Base-by-base conservation (phyloP, 2,113 vertebrate species). In the Electrona antarctica region DNA sequence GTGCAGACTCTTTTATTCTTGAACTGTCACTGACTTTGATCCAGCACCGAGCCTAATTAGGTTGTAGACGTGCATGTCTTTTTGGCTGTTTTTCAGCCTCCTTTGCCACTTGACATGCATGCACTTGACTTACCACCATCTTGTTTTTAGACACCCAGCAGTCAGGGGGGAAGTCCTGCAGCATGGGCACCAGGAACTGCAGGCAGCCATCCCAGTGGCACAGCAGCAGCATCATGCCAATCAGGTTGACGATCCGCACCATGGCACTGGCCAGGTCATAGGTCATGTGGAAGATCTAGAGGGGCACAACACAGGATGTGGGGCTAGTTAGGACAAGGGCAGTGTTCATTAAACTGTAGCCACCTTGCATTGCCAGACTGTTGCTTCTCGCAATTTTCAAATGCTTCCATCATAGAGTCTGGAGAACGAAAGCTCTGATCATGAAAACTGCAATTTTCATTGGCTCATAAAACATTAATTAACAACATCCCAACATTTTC, bases 281-380 rank as follows among this genome's bases (percentile, higher is more conserved):
- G 83, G 98, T 99, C 97, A 99, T 99, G 91, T 99, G 97, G 92
- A 99, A 99, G 87, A 99, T 99, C 97, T 99, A 92, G 33, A n/a
- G 5, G 51, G 47, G 33, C 6, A 14, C 57, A 21, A 76, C 45
- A 82, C 46, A 51, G 47, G 33, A 33, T 54, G 7, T 74, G 77
- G 71, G 61, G 76, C 51, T 71, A 4, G 7, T 21, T 21, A 21
- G 49, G 62, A 81, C 75, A 79, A 28, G 45, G n/a, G 62, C 8
- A 5, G 12, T 29, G 76, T 72, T 67, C 74, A 21, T 77, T 62
- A 75, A 81, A 62, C 52, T 3, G 8, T 21, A 21, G 1, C 21
- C 21, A 2, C 21, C 21, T 21, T 21, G 21, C 21, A 21, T 21
- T 21, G 21, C 21, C 21, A 21, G 48, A 57, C 55, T 47, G 57